Conservation (phyloP, 2,888 invertebrate genomes). For the Ectemnius cavifrons region DNA sequence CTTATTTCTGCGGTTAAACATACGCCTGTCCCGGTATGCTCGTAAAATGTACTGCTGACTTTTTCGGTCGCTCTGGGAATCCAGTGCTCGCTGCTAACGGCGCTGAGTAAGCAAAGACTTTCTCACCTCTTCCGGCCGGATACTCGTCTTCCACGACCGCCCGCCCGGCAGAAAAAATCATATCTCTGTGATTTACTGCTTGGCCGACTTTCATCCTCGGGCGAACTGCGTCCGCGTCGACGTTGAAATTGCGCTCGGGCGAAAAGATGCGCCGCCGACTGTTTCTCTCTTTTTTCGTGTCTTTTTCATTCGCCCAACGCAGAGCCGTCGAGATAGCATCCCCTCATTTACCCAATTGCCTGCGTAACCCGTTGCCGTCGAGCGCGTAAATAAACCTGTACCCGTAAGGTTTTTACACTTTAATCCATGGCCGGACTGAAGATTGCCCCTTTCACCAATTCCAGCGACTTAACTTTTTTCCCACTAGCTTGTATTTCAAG, state of each 20-base stretch:
- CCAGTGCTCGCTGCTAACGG: slow-evolving; percentile 36
- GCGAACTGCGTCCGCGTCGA: slow-evolving; percentile 13
- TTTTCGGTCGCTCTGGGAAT: slow-evolving; percentile 26
- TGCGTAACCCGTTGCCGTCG: slow-evolving; percentile 3
- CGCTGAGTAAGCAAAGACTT: slow-evolving; percentile 60
- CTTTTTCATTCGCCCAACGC: slow-evolving; percentile 30
- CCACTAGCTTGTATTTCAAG: too few species aligned
- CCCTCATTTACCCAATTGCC: slow-evolving; percentile 41
- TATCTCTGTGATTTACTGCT: slow-evolving; percentile 63
- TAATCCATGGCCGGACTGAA: background rate
- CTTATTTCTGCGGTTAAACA: slow-evolving; percentile 20
- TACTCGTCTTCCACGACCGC: slow-evolving; percentile 56
- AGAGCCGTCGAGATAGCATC: slow-evolving; percentile 20
- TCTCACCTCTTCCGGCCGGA: slow-evolving; percentile 58
- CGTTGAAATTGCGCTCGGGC: slow-evolving; percentile 39
- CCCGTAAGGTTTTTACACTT: background rate
- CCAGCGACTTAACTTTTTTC: too few species aligned
- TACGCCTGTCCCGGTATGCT: slow-evolving; percentile 33
- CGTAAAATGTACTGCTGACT: slow-evolving; percentile 20
- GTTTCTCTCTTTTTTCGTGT: slow-evolving; percentile 41
- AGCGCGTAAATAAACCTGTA: background rate
- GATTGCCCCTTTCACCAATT: too few species aligned
- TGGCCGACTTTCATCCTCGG: slow-evolving; percentile 54
- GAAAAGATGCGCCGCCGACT: slow-evolving; percentile 32
- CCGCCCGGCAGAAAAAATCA: slow-evolving; percentile 52